These are phyloP conservation scores for Pongo abelii DNA, from an alignment of 2,113 vertebrate genomes.

Conservation along the genomic window DNA sequence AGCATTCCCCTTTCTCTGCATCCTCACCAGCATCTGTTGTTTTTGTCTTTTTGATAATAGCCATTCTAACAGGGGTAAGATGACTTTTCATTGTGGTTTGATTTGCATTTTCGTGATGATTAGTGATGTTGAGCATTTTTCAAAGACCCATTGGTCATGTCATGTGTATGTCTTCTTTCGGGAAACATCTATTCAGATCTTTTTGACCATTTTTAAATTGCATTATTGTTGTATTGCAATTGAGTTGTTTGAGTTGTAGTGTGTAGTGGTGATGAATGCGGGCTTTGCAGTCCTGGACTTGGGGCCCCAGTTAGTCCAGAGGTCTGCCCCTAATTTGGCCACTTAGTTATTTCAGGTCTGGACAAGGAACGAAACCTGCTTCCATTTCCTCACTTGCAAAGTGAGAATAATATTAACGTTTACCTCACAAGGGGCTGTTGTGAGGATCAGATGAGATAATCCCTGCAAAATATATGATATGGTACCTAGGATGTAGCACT, in stretches of 20 bases:
- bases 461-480: fast-evolving
- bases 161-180: neutral
- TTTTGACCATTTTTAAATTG: neutral
- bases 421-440: neutral
- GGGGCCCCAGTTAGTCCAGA: neutral
- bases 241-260: neutral
- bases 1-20: neutral
- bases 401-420: neutral
- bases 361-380: neutral
- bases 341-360: neutral
- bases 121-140: neutral
- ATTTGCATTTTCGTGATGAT: neutral
- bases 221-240: neutral
- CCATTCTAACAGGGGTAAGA: neutral
- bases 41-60: neutral
- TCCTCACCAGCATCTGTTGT: neutral
- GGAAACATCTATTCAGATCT: neutral
- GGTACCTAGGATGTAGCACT: neutral
- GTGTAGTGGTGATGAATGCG: fast-evolving
- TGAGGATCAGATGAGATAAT: neutral
- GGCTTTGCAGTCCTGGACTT: neutral
- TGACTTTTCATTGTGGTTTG: neutral
- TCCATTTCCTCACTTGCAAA: neutral
- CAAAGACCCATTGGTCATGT: neutral
- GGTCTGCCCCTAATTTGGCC: neutral